Percentiles rank a stretch among this genome's conserved stretches.
phyloP scores from a whole-genome alignment of 2,797 vertebrate genomes.

The Melanotaenia pygmaea region DNA sequence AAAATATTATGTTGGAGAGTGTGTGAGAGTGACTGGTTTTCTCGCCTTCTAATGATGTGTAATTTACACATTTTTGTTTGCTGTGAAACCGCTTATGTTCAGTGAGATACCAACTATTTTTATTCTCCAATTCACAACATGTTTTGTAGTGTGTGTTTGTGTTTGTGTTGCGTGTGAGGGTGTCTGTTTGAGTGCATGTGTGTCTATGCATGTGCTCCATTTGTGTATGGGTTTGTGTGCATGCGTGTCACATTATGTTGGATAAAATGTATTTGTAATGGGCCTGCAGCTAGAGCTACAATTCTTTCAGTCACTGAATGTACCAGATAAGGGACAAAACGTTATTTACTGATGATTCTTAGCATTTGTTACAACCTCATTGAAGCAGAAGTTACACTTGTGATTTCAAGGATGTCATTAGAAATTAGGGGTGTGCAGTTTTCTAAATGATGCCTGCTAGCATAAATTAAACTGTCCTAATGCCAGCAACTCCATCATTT shows the following conservation, averaged over 20 bases:
- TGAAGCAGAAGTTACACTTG: conserved; percentile 30
- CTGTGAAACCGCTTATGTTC: conserved; percentile 26
- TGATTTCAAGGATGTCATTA: conserved; percentile 41
- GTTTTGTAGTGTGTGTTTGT: neutral
- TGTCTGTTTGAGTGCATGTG: conserved; percentile 46
- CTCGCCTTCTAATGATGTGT: conserved; percentile 36
- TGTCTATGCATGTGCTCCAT: conserved; percentile 56
- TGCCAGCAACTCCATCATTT: conserved; percentile 38
- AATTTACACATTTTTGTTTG: conserved; percentile 44
- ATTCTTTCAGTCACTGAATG: conserved; percentile 39
- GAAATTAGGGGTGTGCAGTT: conserved; percentile 59
- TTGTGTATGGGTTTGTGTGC: conserved; percentile 47
- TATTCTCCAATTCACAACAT: neutral
- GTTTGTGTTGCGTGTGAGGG: conserved; percentile 23
- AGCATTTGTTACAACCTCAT: conserved; percentile 56
- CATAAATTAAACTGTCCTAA: conserved; percentile 43
- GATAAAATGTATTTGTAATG: conserved; percentile 34
- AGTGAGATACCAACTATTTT: conserved; percentile 17
- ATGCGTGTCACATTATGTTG: conserved; percentile 46
- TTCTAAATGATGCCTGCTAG: conserved; percentile 55
- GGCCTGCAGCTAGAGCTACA: conserved; percentile 43
- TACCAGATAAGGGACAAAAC: conserved; percentile 55
- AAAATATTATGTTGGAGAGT: conserved; percentile 4
- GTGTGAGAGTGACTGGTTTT: conserved; percentile 42
- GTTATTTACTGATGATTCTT: conserved; percentile 69